Evolutionary conservation across 92 coral and sea anemone species (phyloP).

Genomic region (Meandrina meandrites): DNA sequence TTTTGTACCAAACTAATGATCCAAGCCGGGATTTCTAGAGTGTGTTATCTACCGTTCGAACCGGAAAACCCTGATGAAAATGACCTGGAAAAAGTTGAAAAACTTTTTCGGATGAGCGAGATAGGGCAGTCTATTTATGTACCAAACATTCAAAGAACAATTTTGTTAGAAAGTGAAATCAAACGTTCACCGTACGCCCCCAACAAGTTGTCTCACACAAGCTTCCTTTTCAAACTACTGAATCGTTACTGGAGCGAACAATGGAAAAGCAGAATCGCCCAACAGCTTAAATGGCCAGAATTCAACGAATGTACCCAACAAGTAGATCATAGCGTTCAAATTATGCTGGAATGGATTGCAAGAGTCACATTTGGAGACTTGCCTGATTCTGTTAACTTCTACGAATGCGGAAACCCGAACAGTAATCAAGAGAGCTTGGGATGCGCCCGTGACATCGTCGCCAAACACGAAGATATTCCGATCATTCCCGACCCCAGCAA

Average conservation of each 20-base stretch:
- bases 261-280: conserved; percentile 45
- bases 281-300: conserved; percentile 69
- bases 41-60: conserved; percentile 80
- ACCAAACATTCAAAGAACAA: conserved; percentile 52
- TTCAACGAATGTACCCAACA: conserved; percentile 27
- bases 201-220: conserved; percentile 32
- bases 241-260: conserved; percentile 55
- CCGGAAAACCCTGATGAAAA: conserved; percentile 63
- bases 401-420: conserved; percentile 8
- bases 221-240: conserved; percentile 15
- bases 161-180: conserved; percentile 29
- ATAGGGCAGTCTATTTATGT: conserved; percentile 77
- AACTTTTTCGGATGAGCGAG: conserved; percentile 55
- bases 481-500: conserved; percentile 35
- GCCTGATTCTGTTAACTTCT: conserved; percentile 53
- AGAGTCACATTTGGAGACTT: conserved; percentile 61
- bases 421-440: conserved; percentile 1
- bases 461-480: neutral
- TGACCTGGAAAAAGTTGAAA: conserved; percentile 58
- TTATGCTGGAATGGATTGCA: conserved; percentile 66
- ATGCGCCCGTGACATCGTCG: neutral
- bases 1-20: conserved; percentile 80
- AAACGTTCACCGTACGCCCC: conserved; percentile 57
- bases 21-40: conserved; percentile 67
- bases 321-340: conserved; percentile 16